Evolutionary conservation across 2,888 invertebrate genomes (phyloP), one percentile per base, ranked within the genome.

Genomic region (Drosophila melanosoma): DNA sequence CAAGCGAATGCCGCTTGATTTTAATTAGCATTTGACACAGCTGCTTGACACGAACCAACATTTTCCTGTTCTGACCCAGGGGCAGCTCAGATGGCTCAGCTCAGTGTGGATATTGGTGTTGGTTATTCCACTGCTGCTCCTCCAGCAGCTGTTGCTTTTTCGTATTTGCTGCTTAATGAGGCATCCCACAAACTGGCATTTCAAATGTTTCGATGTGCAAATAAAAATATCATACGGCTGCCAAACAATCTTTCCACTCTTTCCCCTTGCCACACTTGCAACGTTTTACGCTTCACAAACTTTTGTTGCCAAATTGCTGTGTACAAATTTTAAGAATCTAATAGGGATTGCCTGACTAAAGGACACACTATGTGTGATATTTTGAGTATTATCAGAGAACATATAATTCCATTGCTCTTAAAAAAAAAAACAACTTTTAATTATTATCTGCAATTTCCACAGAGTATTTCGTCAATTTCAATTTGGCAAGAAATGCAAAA

Each of bases 1-100:
- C 75, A 89, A 68, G 79, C 89, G 87, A 89, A 72, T 83, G 89
- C 73, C 78, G 90, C 87, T 87, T 90, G 90, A 87, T 90, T 90
- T 87, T 87, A 87, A 87, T 87, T 87, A 90, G 87, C 90, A 89
- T 87, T 87, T 87, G 87, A 87, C 87, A 87, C 90, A 87, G 84
- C 87, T 83, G 87, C 89, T 90, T 90, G 86, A 86, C 87, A 84
- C 83, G 83, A 62, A 69, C 61, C 62, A 59, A 58, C 62, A 68
- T 73, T 65, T 66, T 56, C 64, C 54, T 59, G 48, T 42, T 66
- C 45, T 52, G 52, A 51, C 53, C 63, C 59, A 26, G 42, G 68
- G 42, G n/a, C 26, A 48, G 51, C 20, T 12, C 51, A 48, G 54
- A 36, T 49, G 60, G 15, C n/a, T 57, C 10, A 4, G 15, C n/a